Evolutionary conservation across 35 echinoderm and acorn worm species (phyloP), one percentile per base, ranked within the genome.

Genomic region (Heliocidaris erythrogramma): DNA sequence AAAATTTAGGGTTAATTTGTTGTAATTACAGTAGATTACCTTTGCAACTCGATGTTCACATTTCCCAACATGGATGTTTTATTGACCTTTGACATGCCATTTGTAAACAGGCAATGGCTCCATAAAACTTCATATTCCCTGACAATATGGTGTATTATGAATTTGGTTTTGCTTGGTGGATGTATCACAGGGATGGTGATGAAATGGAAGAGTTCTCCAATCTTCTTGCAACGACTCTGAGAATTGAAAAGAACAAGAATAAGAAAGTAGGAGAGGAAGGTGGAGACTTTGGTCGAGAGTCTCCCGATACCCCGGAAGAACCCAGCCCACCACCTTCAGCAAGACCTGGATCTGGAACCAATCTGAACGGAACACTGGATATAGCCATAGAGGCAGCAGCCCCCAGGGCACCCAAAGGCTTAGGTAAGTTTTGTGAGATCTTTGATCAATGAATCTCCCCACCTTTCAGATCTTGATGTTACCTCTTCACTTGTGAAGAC

Each of bases 371-470:
- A 24, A 97, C 94, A 5, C 95, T 59, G 47, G 96, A 97, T 48
- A 96, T 99, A 71, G 50, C 42, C 53, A 99, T 99, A 50, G 95
- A 86, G 52, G 94, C 98, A 31, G 98, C 98, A 47, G 98, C 98
- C 59, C 98, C 98, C 1, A 97, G 97, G 94, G 98, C 98, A 94
- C 98, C 98, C 7, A 99, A 96, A 84, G 98, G 98, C 32, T 95
- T 99, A 86, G 97, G 98, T 99, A 93, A 89, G 31, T 78, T 27
- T 78, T 10, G 52, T 18, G 21, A 5, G 21, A 27, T 78, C 18
- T 5, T 7, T 18, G 18, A 27, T 78, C 5, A 78, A 27, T 78
- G 65, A 27, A 78, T 12, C 2, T 56, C 14, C 35, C 35, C 35
- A 42, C 35, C 35, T 42, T 42, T 42, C 35, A 42, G 35, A 42